Percentiles rank a stretch among this genome's conserved stretches.
Conservation (phyloP, 2,888 invertebrate genomes). For the Limnephilus marmoratus region DNA sequence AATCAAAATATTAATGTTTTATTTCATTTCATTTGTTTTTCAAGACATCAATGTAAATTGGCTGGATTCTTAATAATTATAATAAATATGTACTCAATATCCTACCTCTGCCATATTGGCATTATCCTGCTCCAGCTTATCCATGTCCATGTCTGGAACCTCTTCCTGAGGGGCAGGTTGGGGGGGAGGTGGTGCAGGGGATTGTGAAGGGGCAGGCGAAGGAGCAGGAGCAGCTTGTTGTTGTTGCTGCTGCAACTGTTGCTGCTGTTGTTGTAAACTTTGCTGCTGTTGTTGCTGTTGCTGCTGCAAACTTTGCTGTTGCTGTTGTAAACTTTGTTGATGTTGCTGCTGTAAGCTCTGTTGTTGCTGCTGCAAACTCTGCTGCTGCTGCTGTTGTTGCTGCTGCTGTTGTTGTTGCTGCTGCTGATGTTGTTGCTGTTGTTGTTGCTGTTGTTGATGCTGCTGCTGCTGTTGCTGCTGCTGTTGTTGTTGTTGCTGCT, state of each 20-base stretch:
- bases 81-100: not conserved
- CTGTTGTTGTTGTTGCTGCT: conserved; percentile 54
- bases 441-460: conserved; percentile 72
- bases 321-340: conserved; percentile 22
- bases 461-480: conserved; percentile 68
- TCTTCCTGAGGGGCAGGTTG: conserved; percentile 68
- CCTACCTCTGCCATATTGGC: conserved; percentile 76
- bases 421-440: conserved; percentile 72
- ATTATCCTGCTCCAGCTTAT: conserved; percentile 75
- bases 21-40: not conserved
- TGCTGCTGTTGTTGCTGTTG: conserved; percentile 69
- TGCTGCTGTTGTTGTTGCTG: conserved; percentile 50
- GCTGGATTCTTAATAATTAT: not conserved
- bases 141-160: conserved; percentile 75
- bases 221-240: conserved; percentile 66
- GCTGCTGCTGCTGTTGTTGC: conserved; percentile 66
- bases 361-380: conserved; percentile 70
- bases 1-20: not conserved
- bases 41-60: not conserved
- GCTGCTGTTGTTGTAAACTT: conserved; percentile 7
- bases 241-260: conserved; percentile 70
- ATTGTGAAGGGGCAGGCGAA: conserved; percentile 48
- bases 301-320: not conserved
- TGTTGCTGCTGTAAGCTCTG: conserved; percentile 68
- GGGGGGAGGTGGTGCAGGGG: conserved; percentile 32